phyloP scores from a whole-genome alignment of 2,888 invertebrate species.

The Morpho helenor region DNA sequence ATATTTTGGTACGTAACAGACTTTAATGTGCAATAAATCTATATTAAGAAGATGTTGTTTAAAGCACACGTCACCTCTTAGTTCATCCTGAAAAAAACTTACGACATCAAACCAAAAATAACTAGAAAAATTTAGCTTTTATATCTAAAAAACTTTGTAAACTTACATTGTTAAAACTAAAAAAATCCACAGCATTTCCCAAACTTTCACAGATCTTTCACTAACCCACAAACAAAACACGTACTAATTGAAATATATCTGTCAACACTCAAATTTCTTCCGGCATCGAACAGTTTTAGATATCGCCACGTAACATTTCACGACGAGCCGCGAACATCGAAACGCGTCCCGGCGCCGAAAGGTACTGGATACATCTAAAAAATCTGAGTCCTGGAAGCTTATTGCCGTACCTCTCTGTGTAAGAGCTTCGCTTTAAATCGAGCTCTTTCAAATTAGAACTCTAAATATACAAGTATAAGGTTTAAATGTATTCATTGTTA shows the following conservation, averaged over 20 bases:
- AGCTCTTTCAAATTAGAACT: conserved; percentile 28
- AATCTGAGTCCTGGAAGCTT: conserved; percentile 70
- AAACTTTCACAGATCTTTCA: conserved; percentile 33
- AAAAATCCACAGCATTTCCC: conserved; percentile 34
- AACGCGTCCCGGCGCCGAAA: conserved; percentile 58
- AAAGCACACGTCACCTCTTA: neutral
- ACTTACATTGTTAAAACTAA: conserved; percentile 36
- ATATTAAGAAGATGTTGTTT: too few species aligned
- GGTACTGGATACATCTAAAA: conserved; percentile 70
- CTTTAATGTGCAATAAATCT: too few species aligned
- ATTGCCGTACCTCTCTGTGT: conserved; percentile 60
- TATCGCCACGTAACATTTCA: conserved; percentile 49
- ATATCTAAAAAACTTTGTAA: conserved; percentile 12
- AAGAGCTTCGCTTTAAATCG: conserved; percentile 37
- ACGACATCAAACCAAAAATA: neutral
- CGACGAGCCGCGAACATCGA: conserved; percentile 30
- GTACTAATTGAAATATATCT: conserved; percentile 31
- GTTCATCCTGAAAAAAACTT: neutral
- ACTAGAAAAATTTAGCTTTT: neutral
- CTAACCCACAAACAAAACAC: conserved; percentile 40
- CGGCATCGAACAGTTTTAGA: conserved; percentile 31
- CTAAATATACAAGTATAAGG: conserved; percentile 17
- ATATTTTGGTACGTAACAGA: too few species aligned
- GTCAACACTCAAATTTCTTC: conserved; percentile 33
- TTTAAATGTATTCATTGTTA: conserved; percentile 20